phyloP scores from a whole-genome alignment of 2,888 invertebrate species.

The Platycheirus rosarum region DNA sequence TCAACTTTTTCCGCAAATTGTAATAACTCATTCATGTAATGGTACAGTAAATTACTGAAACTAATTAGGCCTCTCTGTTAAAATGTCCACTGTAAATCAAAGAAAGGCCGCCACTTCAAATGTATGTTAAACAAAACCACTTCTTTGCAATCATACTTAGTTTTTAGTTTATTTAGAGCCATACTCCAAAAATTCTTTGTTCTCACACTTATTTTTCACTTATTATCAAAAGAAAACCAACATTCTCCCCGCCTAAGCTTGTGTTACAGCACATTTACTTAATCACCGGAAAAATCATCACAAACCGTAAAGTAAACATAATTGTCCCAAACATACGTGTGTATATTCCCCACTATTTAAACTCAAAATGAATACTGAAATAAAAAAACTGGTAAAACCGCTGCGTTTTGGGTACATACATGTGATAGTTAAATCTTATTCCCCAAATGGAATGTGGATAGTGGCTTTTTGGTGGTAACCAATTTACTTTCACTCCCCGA shows the following conservation, averaged over 20 bases:
- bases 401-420: constrained; percentile 6
- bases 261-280: constrained; percentile 1
- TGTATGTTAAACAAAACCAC: too few relatives aligned
- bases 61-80: too few relatives aligned
- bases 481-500: constrained; percentile 72
- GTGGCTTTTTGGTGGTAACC: constrained; percentile 37
- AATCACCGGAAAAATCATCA: constrained; percentile 15
- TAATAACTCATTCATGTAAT: too few relatives aligned
- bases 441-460: constrained; percentile 32
- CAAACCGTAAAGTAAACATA: constrained; percentile 11
- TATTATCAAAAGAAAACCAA: constrained; percentile 2
- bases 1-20: too few relatives aligned
- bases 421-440: constrained; percentile 27
- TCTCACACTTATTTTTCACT: background rate
- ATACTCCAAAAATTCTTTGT: background rate
- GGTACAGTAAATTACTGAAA: too few relatives aligned
- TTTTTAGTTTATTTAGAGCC: background rate
- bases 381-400: constrained; percentile 8
- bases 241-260: background rate
- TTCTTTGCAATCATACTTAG: too few relatives aligned
- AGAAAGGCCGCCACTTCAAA: too few relatives aligned
- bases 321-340: background rate
- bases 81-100: too few relatives aligned
- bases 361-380: background rate
- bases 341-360: constrained; percentile 6